Evolutionary conservation across 2,113 vertebrate genomes (phyloP).

Genomic region (Thermophis baileyi): DNA sequence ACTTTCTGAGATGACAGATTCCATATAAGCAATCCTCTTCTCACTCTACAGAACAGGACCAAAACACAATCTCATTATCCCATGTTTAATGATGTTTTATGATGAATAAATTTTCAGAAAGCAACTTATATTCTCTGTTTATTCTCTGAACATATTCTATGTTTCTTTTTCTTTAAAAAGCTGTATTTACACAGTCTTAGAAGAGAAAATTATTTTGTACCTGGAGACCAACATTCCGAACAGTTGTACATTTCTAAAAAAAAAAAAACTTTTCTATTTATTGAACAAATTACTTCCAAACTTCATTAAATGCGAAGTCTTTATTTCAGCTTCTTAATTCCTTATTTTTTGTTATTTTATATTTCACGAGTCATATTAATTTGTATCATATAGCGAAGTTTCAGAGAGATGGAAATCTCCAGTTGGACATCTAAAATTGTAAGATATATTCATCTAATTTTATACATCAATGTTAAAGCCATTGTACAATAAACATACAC

Average conservation of each 20-base stretch:
- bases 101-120: conserved; percentile 26
- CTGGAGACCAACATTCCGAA: neutral
- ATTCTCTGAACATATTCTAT: neutral
- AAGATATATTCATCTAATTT: neutral
- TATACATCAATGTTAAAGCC: neutral
- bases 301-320: neutral
- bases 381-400: neutral
- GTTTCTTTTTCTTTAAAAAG: neutral
- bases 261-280: neutral
- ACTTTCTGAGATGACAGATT: conserved; percentile 33
- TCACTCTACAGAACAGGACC: conserved; percentile 14
- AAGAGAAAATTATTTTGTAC: neutral
- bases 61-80: conserved; percentile 22
- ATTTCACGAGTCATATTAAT: neutral
- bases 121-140: neutral
- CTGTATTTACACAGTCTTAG: neutral
- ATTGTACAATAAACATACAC: neutral
- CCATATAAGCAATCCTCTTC: conserved; percentile 36
- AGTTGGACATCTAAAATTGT: neutral
- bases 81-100: conserved; percentile 39
- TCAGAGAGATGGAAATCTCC: neutral
- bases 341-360: neutral
- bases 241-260: neutral
- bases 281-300: neutral
- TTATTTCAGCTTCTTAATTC: neutral